phyloP scores from a whole-genome alignment of 2,797 vertebrate species.

The Myotis vivesi region DNA sequence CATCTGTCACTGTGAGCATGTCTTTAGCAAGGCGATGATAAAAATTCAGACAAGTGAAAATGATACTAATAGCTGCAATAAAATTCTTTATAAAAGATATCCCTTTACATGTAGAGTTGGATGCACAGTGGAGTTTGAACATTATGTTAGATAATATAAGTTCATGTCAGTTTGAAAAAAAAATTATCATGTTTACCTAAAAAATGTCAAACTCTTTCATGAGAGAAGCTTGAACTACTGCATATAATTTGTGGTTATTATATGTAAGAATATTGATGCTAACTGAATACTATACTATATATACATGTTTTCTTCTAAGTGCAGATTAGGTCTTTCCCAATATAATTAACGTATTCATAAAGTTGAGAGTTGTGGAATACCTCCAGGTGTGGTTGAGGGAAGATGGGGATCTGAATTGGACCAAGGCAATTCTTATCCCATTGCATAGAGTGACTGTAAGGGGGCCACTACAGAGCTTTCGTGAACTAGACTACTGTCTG shows the following conservation, averaged over 20 bases:
- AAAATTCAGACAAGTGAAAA: not conserved
- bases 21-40: not conserved
- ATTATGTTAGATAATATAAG: not conserved
- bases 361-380: not conserved
- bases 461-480: too few relatives aligned
- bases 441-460: not conserved
- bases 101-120: rapidly evolving
- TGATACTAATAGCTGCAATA: not conserved
- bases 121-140: not conserved
- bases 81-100: not conserved
- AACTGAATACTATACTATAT: not conserved
- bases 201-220: not conserved
- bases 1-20: not conserved
- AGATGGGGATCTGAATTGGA: not conserved
- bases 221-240: not conserved
- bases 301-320: not conserved
- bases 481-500: not conserved
- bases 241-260: not conserved
- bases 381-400: not conserved
- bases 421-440: not conserved
- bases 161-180: not conserved
- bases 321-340: not conserved
- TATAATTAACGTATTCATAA: not conserved
- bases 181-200: not conserved
- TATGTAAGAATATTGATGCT: not conserved